Evolutionary conservation across 2,888 invertebrate genomes (phyloP).

Genomic region (Callosobruchus maculatus): DNA sequence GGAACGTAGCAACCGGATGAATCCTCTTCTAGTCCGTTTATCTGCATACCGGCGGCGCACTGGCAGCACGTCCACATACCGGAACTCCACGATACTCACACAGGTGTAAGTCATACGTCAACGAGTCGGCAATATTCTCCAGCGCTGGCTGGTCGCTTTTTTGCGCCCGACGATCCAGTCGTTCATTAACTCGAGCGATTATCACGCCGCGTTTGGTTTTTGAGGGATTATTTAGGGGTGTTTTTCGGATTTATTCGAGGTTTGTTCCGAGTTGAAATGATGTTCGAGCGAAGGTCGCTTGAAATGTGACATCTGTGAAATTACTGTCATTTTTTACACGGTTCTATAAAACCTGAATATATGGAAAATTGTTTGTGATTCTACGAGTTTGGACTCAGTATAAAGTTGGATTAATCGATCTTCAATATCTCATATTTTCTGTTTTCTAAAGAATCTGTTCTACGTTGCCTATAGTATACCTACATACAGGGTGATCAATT

Average conservation of each 20-base stretch:
- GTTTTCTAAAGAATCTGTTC: too few relatives aligned
- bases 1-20: not conserved
- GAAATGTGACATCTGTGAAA: not conserved
- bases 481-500: too few relatives aligned
- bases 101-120: slow-evolving; percentile 41
- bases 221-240: not conserved
- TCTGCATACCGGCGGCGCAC: too few relatives aligned
- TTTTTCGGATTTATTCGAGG: not conserved
- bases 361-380: too few relatives aligned
- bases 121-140: slow-evolving; percentile 16
- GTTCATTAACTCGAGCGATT: not conserved
- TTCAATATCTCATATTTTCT: too few relatives aligned
- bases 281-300: not conserved
- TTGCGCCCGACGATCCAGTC: not conserved
- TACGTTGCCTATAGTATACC: too few relatives aligned
- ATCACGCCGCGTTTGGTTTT: not conserved
- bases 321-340: too few relatives aligned
- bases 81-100: slow-evolving; percentile 41
- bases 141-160: slow-evolving; percentile 2
- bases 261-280: not conserved
- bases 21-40: not conserved
- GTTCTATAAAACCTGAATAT: too few relatives aligned
- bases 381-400: too few relatives aligned
- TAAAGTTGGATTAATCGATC: too few relatives aligned
- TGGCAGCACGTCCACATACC: slow-evolving; percentile 11